Conservation (phyloP, 1,140 invertebrate genomes). For the Trichonephila inaurata region DNA sequence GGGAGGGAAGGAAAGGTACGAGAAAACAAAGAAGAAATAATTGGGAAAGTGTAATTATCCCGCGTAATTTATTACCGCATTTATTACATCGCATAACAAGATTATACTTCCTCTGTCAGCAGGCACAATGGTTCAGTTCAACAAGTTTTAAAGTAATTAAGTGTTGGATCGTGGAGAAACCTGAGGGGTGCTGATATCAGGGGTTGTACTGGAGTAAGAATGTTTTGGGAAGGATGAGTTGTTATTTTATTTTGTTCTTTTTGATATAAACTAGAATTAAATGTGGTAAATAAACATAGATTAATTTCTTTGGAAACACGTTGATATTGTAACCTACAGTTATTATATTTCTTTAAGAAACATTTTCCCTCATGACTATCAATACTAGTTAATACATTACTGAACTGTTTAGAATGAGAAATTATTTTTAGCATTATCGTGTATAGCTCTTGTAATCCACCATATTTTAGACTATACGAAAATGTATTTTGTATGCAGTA, state of each 20-base stretch:
- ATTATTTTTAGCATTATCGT: too few relatives aligned
- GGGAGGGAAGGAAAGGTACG: not conserved
- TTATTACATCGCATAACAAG: constrained; percentile 57
- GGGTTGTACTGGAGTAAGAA: not conserved
- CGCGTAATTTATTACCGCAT: constrained; percentile 64
- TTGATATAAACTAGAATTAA: not conserved
- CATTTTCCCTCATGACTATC: too few relatives aligned
- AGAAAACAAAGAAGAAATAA: constrained; percentile 67
- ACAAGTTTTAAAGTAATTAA: constrained; percentile 71
- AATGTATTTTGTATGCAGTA: too few relatives aligned
- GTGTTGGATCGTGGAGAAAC: not conserved
- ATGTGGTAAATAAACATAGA: too few relatives aligned
- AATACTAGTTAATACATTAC: too few relatives aligned
- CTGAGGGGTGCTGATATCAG: not conserved
- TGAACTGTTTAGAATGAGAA: too few relatives aligned
- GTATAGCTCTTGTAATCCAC: too few relatives aligned
- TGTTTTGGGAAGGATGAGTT: not conserved
- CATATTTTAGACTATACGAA: too few relatives aligned
- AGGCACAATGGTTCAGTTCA: constrained; percentile 56
- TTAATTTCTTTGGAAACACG: too few relatives aligned
- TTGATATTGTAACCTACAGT: too few relatives aligned
- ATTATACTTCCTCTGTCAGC: constrained; percentile 58
- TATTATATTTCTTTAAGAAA: too few relatives aligned
- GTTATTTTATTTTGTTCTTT: not conserved
- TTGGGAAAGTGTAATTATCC: constrained; percentile 70